Conservation (phyloP, 2,113 vertebrate genomes). For the Apeltes quadracus region DNA sequence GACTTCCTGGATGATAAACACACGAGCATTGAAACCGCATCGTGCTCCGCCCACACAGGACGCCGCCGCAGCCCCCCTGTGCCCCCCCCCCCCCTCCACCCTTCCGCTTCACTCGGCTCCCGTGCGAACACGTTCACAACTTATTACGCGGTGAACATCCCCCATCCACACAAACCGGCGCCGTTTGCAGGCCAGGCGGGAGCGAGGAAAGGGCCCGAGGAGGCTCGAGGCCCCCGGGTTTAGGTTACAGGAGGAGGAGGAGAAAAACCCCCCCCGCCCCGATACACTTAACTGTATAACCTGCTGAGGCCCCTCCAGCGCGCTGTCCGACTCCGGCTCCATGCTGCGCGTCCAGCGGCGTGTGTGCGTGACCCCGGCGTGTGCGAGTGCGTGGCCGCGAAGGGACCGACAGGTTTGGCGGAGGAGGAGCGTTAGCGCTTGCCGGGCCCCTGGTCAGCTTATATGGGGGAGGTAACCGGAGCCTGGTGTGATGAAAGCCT, state of each 20-base stretch:
- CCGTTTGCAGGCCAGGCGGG: not conserved
- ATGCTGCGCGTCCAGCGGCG: constrained; percentile 71
- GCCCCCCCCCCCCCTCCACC: too few species aligned
- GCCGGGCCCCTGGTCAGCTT: constrained; percentile 79
- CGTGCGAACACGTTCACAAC: not conserved
- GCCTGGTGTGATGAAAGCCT: constrained; percentile 76
- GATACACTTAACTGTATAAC: constrained; percentile 83
- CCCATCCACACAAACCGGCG: too few species aligned
- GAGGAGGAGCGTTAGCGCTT: constrained; percentile 57
- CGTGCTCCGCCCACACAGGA: constrained; percentile 6
- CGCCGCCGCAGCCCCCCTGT: constrained; percentile 3
- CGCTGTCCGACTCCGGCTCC: constrained; percentile 78
- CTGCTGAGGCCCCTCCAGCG: constrained; percentile 73
- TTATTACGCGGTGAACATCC: not conserved
- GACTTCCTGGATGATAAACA: too few species aligned
- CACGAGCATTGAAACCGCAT: too few species aligned
- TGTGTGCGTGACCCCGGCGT: constrained; percentile 30
- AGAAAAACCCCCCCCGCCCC: constrained; percentile 48
- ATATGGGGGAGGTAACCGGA: constrained; percentile 81
- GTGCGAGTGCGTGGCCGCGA: constrained; percentile 37
- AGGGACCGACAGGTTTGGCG: constrained; percentile 28
- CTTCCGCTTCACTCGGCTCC: not conserved
- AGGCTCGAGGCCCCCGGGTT: constrained; percentile 37
- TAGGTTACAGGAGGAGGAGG: constrained; percentile 39
- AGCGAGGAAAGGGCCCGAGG: constrained; percentile 23